Evolutionary conservation across 2,797 vertebrate species (phyloP).

Genomic region (Columba guinea): DNA sequence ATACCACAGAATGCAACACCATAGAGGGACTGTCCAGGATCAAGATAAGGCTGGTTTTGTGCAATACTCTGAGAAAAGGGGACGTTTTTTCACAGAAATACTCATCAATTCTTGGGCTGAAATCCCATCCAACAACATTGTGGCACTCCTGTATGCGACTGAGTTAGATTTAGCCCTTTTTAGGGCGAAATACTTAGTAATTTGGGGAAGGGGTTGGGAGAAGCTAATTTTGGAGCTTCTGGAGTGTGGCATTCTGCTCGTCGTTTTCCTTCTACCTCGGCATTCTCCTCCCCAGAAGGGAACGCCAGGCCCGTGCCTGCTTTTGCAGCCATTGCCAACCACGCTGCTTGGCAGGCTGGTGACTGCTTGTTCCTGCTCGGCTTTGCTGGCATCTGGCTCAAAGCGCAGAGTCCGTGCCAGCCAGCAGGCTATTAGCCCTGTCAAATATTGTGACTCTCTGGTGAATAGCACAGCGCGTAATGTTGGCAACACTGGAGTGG

Average conservation of each 20-base stretch:
- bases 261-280: neutral
- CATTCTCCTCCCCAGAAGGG: neutral
- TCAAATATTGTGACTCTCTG: conserved; percentile 77
- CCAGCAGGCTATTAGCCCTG: conserved; percentile 70
- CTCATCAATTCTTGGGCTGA: neutral
- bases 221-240: neutral
- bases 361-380: conserved; percentile 52
- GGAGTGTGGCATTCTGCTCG: neutral
- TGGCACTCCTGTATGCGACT: neutral
- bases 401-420: conserved; percentile 68
- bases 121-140: neutral
- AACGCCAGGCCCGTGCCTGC: conserved; percentile 25
- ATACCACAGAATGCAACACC: neutral
- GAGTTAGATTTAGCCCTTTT: neutral
- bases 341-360: conserved; percentile 61
- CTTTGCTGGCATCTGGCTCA: conserved; percentile 66
- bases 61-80: neutral
- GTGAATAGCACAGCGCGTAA: conserved; percentile 69
- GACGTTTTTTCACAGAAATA: neutral
- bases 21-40: neutral
- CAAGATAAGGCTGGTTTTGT: conserved; percentile 15
- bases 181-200: neutral
- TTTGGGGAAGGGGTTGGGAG: neutral
- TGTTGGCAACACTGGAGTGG: conserved; percentile 70
- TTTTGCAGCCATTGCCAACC: conserved; percentile 33